phyloP scores from a whole-genome alignment of 2,888 invertebrate genomes.

The Exocentrus adspersus region DNA sequence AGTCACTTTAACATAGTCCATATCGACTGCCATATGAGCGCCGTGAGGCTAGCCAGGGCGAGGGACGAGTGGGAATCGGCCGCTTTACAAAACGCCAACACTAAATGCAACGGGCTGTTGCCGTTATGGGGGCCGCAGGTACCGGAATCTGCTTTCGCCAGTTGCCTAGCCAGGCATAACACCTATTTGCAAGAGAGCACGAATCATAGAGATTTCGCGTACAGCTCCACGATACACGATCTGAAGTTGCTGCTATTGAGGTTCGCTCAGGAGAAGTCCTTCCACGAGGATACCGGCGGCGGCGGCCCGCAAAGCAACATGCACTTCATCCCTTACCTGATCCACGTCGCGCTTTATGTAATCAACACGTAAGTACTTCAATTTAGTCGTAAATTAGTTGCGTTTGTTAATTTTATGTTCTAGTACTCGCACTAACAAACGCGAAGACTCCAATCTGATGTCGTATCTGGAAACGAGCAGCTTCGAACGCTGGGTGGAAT shows the following conservation, averaged over 20 bases:
- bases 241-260: slow-evolving; percentile 87
- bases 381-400: not conserved
- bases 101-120: slow-evolving; percentile 94
- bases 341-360: slow-evolving; percentile 94
- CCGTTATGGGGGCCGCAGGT: slow-evolving; percentile 98
- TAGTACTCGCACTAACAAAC: slow-evolving; percentile 77
- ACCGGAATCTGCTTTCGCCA: slow-evolving; percentile 91
- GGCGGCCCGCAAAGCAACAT: slow-evolving; percentile 97
- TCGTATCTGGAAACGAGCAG: slow-evolving; percentile 75
- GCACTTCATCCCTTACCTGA: slow-evolving; percentile 93
- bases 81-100: slow-evolving; percentile 97
- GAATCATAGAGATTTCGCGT: slow-evolving; percentile 80
- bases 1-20: slow-evolving; percentile 99
- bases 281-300: slow-evolving; percentile 97
- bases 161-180: slow-evolving; percentile 91
- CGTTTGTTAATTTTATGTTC: slow-evolving; percentile 28
- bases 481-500: slow-evolving; percentile 78
- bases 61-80: slow-evolving; percentile 99
- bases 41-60: slow-evolving; percentile 74
- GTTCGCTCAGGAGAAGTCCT: slow-evolving; percentile 93
- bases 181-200: slow-evolving; percentile 82
- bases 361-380: slow-evolving; percentile 79
- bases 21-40: slow-evolving; percentile 97
- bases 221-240: slow-evolving; percentile 89
- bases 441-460: slow-evolving; percentile 83